Base-by-base conservation (phyloP, 2,113 vertebrate genomes). In the Emydocephalus ijimae region DNA sequence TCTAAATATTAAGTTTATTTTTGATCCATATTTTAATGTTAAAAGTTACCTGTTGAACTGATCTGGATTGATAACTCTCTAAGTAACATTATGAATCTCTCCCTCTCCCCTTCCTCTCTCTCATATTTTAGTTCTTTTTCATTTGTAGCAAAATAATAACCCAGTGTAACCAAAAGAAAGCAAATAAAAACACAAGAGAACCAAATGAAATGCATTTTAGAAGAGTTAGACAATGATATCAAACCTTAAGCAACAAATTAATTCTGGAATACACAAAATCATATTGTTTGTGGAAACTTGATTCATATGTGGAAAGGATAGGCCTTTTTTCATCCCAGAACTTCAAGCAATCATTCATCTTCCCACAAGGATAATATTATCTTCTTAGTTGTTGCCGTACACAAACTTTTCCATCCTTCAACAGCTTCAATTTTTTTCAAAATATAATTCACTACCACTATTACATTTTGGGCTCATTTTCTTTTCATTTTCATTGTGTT, bases 21-120 rank as follows among this genome's bases (percentile, higher is more conserved):
- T 45, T 18, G 52, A 91, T 93, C 92, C 95, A 92, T 92, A 90
- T 93, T 96, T 94, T 87, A 1, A 88, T 64, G 94, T 95, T 95
- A 94, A 81, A 64, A 90, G 7, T 74, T 64, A 93, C 56, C 43
- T 87, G 3, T 89, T 92, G 20, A 91, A 86, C 21, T 94, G 39
- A 7, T 88, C 5, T 95, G 20, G 59, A 69, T 45, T 29, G n/a
- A 29, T 39, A 86, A 1, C 24, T 34, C 85, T n/a, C 89, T 1
- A 0, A 1, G 69, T 91, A 39, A 20, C 74, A 85, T 61, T 91
- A n/a, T 87, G 23, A 89, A 12, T 29, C 29, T 64, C 29, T 64
- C 24, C 11, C 29, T 29, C 59, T 29, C 48, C 48, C 48, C 48
- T 50, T 50, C 48, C 1, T 57, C 57, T 57, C 57, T 59, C 23